These are phyloP conservation scores for Alligator mississippiensis DNA, from an alignment of 2,113 vertebrate species.

Conservation along the genomic window DNA sequence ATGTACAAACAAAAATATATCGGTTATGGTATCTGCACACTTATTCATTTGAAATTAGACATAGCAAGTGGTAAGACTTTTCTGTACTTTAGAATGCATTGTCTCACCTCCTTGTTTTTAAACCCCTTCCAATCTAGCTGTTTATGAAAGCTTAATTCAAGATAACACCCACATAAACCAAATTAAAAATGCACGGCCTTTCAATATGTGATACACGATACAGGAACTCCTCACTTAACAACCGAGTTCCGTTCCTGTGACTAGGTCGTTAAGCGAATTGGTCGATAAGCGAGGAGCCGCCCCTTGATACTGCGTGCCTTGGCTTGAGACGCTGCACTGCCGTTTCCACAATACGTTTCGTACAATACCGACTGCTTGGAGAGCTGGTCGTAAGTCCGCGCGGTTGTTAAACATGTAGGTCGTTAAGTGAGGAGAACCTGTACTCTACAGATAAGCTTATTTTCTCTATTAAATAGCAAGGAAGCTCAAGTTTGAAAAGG, in stretches of 20 bases:
- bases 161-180: not conserved
- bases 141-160: not conserved
- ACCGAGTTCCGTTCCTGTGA: too few relatives aligned
- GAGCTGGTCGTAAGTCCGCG: too few relatives aligned
- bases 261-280: too few relatives aligned
- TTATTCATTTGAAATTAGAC: not conserved
- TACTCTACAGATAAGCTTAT: too few relatives aligned
- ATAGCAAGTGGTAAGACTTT: not conserved
- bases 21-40: rapidly evolving
- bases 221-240: too few relatives aligned
- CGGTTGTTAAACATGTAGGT: too few relatives aligned
- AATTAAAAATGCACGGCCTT: not conserved
- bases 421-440: not conserved
- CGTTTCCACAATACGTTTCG: too few relatives aligned
- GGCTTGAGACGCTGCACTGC: too few relatives aligned
- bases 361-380: too few relatives aligned
- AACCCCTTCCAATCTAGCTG: not conserved
- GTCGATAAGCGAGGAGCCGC: too few relatives aligned
- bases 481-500: not conserved
- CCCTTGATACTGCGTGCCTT: too few relatives aligned
- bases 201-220: not conserved
- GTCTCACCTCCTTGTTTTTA: not conserved
- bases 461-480: not conserved
- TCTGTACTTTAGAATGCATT: not conserved
- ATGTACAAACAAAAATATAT: not conserved